These are phyloP conservation scores for Heloderma charlesbogerti DNA, from an alignment of 2,113 vertebrate genomes.

Conservation along the genomic window DNA sequence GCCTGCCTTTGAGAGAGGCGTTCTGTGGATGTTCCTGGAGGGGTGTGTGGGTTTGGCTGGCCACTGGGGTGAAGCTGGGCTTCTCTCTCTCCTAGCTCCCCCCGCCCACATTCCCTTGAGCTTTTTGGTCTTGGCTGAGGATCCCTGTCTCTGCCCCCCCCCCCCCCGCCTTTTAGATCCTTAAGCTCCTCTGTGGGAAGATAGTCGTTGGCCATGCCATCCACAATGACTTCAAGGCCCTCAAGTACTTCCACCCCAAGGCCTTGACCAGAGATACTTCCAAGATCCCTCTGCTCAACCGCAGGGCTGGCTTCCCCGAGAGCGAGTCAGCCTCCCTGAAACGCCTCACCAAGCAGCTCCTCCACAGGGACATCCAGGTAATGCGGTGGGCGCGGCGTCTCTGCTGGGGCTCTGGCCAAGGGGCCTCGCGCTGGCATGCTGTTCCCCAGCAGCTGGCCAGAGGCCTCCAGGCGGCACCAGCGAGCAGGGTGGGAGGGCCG, in stretches of 20 bases:
- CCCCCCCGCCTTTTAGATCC: conserved; percentile 76
- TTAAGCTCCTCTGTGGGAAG: conserved; percentile 87
- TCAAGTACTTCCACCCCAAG: conserved; percentile 84
- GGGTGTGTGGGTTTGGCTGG: neutral
- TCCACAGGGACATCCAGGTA: conserved; percentile 92
- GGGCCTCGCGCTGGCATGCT: too few relatives aligned
- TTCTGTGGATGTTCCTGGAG: neutral
- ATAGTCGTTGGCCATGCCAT: conserved; percentile 90
- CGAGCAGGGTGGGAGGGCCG: too few relatives aligned
- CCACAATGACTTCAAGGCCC: conserved; percentile 90
- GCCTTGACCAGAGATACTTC: conserved; percentile 87
- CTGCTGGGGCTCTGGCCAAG: too few relatives aligned
- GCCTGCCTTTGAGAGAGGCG: too few relatives aligned
- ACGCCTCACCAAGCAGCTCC: conserved; percentile 86
- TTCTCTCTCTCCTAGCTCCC: too few relatives aligned
- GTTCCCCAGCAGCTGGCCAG: too few relatives aligned
- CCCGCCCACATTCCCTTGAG: neutral
- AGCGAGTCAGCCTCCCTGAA: conserved; percentile 82
- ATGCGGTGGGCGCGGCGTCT: fast-evolving
- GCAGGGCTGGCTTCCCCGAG: conserved; percentile 79
- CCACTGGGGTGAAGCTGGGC: neutral
- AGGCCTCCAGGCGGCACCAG: too few relatives aligned
- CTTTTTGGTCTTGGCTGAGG: neutral
- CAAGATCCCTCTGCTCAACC: conserved; percentile 86
- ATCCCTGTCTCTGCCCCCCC: fast-evolving